A percentile compares a stretch with the other conserved stretches of the same genome.
These are phyloP conservation scores for Aphelocoma californica DNA, from an alignment of 2,797 vertebrate genomes.

Conservation along the genomic window DNA sequence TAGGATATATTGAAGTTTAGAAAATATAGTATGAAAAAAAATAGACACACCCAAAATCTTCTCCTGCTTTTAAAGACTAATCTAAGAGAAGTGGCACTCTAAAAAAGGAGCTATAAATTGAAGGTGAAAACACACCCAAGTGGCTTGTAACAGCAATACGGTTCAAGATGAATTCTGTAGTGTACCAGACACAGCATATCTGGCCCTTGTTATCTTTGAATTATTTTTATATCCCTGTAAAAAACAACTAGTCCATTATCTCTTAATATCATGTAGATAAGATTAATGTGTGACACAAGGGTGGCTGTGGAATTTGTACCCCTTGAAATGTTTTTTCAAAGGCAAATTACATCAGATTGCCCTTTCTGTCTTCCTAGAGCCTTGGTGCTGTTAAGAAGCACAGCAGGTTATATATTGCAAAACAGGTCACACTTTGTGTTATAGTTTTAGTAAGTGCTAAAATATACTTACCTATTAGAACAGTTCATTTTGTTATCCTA, in stretches of 20 bases:
- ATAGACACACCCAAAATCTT: neutral
- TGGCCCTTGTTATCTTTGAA: neutral
- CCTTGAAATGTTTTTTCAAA: neutral
- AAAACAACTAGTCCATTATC: neutral
- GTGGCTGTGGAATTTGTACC: neutral
- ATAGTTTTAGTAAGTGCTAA: neutral
- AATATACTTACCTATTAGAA: neutral
- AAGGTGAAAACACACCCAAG: neutral
- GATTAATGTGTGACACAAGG: neutral
- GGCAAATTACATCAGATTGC: neutral
- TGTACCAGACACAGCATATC: neutral
- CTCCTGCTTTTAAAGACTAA: neutral
- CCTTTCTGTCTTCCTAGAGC: neutral
- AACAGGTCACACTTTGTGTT: rapidly evolving
- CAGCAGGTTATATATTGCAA: neutral
- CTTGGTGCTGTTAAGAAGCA: neutral
- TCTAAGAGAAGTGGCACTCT: neutral
- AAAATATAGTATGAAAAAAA: neutral
- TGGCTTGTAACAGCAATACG: neutral
- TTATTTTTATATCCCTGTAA: neutral
- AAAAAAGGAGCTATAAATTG: neutral
- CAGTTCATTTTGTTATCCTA: neutral
- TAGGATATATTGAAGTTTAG: neutral
- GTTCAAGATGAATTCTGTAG: neutral
- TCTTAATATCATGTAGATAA: neutral